These are phyloP conservation scores for Gorsachius magnificus DNA, from an alignment of 2,797 vertebrate genomes.

Conservation along the genomic window DNA sequence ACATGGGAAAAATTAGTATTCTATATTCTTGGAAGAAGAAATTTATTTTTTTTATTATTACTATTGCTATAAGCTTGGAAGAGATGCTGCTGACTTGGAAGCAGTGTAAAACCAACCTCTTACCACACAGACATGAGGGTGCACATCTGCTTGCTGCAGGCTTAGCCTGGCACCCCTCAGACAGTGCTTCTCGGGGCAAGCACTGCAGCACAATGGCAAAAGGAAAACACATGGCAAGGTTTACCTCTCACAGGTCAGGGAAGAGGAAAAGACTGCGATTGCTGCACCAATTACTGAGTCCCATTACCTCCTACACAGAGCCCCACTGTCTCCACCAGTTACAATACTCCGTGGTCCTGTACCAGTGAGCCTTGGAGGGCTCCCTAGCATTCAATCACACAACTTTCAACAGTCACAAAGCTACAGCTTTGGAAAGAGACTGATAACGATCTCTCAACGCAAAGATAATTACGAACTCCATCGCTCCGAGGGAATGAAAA, in stretches of 20 bases:
- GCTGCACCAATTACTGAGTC: neutral
- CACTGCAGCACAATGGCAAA: neutral
- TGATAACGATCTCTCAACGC: accelerated
- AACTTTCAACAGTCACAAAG: neutral
- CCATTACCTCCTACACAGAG: neutral
- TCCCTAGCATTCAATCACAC: neutral
- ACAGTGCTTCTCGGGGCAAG: accelerated
- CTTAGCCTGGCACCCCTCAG: neutral
- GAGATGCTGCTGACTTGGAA: neutral
- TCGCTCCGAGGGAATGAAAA: neutral
- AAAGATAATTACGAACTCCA: neutral
- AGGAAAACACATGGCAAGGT: neutral
- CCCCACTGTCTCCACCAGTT: neutral
- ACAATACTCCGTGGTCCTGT: neutral
- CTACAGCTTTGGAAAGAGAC: neutral
- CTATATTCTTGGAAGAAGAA: neutral
- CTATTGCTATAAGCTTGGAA: neutral
- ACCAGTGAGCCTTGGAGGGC: neutral
- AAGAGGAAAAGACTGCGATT: neutral
- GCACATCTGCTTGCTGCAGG: neutral
- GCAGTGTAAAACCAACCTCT: neutral
- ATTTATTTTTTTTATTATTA: neutral
- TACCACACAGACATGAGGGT: accelerated
- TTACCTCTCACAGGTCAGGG: neutral
- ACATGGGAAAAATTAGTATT: neutral